Base-by-base conservation (phyloP, 1,140 invertebrate species). In the Platyscapa corneri region DNA sequence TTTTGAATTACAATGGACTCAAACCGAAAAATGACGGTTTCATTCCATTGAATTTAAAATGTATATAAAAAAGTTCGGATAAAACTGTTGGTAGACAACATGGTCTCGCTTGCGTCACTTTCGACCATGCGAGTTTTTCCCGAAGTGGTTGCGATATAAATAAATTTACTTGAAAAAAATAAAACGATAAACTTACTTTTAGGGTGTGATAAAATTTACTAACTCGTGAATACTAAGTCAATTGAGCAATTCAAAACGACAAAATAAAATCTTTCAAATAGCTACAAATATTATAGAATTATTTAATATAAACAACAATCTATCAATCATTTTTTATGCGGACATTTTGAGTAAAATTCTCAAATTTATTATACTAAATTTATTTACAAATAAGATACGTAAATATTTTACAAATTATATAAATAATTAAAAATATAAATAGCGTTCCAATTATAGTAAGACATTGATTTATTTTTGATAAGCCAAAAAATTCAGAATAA, bases 171-270 rank as follows among this genome's bases (percentile, higher is more conserved):
- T 32, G 37, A 34, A 80, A 27, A 53, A 78, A 46, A 65, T 64
- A 79, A 39, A 23, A 67, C 64, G 64, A 80, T 80, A 80, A 80
- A 67, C 27, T n/a, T 27, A 65, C 32, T 60, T 39, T 39, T 37
- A 49, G 75, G 46, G 27, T 67, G 7, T 23, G 60, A 65, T 42
- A 16, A 70, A 70, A 82, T 82, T 70, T 82, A 82, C 42, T 70
- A 81, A 70, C 79, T 81, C 42, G 30, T 53, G 27, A 70, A 53
- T 70, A 70, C 65, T 72, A 53, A 82, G 42, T 82, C 65, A 53
- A 82, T 82, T 49, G 6, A 27, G 30, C 30, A 2, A 34, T 82
- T 53, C n/a, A 70, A 72, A 82, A 72, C 37, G 79, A 49, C 64
- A 70, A 81, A 81, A 70, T 81, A 81, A 70, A 70, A 39, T 81